phyloP scores from a whole-genome alignment of 2,797 vertebrate genomes.

The Aldrovandia affinis region DNA sequence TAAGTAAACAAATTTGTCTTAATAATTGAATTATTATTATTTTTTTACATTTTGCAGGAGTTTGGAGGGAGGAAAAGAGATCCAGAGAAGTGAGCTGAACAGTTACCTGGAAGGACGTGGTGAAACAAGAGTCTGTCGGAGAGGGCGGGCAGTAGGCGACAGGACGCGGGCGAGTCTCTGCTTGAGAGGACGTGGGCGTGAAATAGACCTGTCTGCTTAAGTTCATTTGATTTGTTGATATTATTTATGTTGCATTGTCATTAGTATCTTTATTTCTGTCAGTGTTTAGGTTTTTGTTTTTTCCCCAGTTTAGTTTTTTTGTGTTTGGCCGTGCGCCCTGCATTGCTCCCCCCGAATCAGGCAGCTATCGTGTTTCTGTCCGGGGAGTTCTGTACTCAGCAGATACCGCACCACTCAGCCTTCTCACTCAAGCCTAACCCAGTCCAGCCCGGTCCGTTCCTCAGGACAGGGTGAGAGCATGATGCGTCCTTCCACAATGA shows the following conservation, averaged over 20 bases:
- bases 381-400: conserved; percentile 74
- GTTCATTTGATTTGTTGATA: conserved; percentile 57
- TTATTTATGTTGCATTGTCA: conserved; percentile 66
- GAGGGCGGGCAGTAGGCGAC: conserved; percentile 52
- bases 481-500: too few species aligned
- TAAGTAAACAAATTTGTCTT: too few species aligned
- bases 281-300: conserved; percentile 51
- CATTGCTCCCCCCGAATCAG: conserved; percentile 73
- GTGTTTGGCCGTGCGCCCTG: conserved; percentile 49
- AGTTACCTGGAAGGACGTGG: conserved; percentile 73
- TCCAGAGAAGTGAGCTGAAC: conserved; percentile 63
- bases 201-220: too few species aligned
- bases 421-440: conserved; percentile 79
- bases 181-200: too few species aligned
- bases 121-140: conserved; percentile 70
- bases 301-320: conserved; percentile 45
- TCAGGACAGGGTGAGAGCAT: conserved; percentile 79
- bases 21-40: too few species aligned
- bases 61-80: conserved; percentile 62
- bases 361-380: conserved; percentile 80
- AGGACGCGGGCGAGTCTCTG: conserved; percentile 56
- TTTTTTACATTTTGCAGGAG: conserved; percentile 41
- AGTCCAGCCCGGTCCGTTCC: conserved; percentile 80
- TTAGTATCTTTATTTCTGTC: conserved; percentile 73
- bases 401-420: conserved; percentile 77